Percentiles rank a stretch among this genome's conserved stretches.
phyloP scores from a whole-genome alignment of 2,888 invertebrate genomes.

The Watsonalla binaria region DNA sequence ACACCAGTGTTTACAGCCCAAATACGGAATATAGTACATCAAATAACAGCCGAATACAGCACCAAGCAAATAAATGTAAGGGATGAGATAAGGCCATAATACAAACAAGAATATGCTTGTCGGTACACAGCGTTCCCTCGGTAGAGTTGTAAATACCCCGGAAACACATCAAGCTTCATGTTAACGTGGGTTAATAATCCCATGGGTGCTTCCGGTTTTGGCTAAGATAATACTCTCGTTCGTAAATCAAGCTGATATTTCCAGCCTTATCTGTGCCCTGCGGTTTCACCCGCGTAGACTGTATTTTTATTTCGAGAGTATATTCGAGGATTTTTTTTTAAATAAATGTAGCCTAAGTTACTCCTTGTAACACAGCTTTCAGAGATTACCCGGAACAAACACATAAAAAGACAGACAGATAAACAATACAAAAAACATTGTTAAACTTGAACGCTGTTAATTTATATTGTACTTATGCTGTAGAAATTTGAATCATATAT shows the following conservation, averaged over 20 bases:
- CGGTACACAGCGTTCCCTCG: background rate
- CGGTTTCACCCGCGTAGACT: too few relatives aligned
- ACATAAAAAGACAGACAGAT: too few relatives aligned
- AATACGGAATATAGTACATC: background rate
- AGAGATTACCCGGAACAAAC: too few relatives aligned
- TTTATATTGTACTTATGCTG: too few relatives aligned
- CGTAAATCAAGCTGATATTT: background rate
- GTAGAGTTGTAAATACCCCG: slow-evolving; percentile 17
- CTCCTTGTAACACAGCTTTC: too few relatives aligned
- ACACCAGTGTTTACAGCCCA: background rate
- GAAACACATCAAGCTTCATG: slow-evolving; percentile 10
- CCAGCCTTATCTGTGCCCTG: background rate
- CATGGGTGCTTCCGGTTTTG: slow-evolving; percentile 6
- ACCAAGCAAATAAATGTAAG: background rate
- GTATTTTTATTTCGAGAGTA: too few relatives aligned
- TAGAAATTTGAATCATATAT: too few relatives aligned
- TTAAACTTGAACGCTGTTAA: too few relatives aligned
- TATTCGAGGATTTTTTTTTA: too few relatives aligned
- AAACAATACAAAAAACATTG: too few relatives aligned
- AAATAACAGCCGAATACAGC: too few relatives aligned
- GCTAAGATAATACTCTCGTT: slow-evolving; percentile 8
- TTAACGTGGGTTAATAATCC: slow-evolving; percentile 5
- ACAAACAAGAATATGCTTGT: background rate
- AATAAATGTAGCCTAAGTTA: too few relatives aligned
- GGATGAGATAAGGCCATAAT: background rate